Conservation (phyloP, 1,140 invertebrate species). For the Calephelis virginiensis region DNA sequence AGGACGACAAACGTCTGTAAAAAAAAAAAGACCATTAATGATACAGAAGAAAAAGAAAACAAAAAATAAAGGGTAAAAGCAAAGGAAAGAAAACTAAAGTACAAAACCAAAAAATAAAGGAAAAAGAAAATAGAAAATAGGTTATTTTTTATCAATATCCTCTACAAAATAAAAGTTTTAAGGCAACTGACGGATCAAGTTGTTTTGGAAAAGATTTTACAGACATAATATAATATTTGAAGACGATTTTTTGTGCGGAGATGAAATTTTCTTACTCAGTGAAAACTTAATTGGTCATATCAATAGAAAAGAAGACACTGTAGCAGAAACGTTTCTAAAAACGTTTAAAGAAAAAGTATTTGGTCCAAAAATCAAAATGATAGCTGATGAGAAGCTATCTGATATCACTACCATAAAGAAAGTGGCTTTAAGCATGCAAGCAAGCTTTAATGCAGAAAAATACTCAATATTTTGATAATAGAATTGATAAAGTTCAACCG, state of each 20-base stretch:
- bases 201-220: conserved; percentile 2
- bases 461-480: conserved; percentile 5
- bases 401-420: conserved; percentile 6
- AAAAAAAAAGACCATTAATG: conserved; percentile 1
- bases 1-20: neutral
- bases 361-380: conserved; percentile 1
- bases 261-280: neutral
- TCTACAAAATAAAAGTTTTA: neutral
- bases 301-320: neutral
- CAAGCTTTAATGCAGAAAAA: conserved; percentile 1
- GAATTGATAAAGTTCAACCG: conserved; percentile 4
- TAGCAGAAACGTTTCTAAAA: neutral
- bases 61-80: neutral
- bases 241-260: conserved; percentile 4
- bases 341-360: neutral
- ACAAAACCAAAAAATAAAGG: neutral
- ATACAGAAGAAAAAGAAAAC: neutral
- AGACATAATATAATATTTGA: conserved; percentile 6
- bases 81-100: conserved; percentile 5
- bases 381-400: conserved; percentile 1
- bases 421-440: conserved; percentile 7
- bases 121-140: conserved; percentile 1
- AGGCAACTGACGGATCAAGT: neutral
- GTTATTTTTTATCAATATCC: neutral
- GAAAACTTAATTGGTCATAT: neutral